These are phyloP conservation scores for Heliconius hermathena DNA, from an alignment of 1,140 invertebrate species.

Conservation along the genomic window DNA sequence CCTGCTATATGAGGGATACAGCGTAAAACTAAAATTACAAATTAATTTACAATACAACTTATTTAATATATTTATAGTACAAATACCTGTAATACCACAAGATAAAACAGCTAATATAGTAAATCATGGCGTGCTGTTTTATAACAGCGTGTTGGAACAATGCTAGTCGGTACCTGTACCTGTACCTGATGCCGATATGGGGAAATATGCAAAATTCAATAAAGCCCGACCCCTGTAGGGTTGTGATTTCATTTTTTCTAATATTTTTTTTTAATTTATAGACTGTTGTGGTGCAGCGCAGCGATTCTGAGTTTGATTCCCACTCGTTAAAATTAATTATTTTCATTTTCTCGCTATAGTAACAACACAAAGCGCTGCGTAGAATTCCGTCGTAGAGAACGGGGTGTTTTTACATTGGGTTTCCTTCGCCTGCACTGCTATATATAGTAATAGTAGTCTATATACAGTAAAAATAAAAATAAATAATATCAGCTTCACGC, in stretches of 20 bases:
- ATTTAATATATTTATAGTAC: not conserved
- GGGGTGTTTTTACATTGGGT: not conserved
- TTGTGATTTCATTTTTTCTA: conserved; percentile 20
- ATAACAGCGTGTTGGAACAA: conserved; percentile 54
- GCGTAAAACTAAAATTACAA: not conserved
- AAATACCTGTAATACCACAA: conserved; percentile 18
- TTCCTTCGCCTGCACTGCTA: no score
- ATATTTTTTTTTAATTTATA: not conserved
- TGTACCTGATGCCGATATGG: conserved; percentile 60
- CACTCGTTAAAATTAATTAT: no score
- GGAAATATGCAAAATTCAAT: conserved; percentile 69
- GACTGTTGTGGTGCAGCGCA: no score
- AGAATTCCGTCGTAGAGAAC: no score
- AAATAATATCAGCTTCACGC: no score
- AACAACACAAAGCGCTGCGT: not conserved
- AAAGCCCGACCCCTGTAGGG: conserved; percentile 60
- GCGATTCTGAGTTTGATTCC: no score
- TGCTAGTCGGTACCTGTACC: conserved; percentile 38
- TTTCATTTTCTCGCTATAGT: no score
- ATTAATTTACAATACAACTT: not conserved
- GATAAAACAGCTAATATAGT: conserved; percentile 32
- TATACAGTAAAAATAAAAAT: no score
- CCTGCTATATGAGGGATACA: no score
- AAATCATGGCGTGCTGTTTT: conserved; percentile 34
- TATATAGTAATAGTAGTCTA: no score